Evolutionary conservation across 2,797 vertebrate species (phyloP).

Genomic region (Melanotaenia parkinsoni): DNA sequence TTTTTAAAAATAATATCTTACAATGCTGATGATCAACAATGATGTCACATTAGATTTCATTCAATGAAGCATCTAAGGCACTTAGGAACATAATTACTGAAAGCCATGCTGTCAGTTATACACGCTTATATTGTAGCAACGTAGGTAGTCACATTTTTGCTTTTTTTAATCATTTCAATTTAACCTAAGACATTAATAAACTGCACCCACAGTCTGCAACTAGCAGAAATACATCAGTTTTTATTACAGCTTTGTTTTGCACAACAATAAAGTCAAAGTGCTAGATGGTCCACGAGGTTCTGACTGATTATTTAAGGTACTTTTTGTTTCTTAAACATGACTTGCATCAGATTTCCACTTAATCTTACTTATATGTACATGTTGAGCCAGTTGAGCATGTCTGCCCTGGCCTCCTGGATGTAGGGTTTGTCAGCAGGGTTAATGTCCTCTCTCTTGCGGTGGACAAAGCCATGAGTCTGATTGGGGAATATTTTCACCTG

Average conservation of each 20-base stretch:
- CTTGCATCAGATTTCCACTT: not conserved
- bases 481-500: slow-evolving; percentile 91
- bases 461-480: slow-evolving; percentile 94
- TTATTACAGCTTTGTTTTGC: not conserved
- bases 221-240: not conserved
- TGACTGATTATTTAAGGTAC: not conserved
- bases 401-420: slow-evolving; percentile 88
- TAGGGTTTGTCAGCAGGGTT: slow-evolving; percentile 84
- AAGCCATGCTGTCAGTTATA: not conserved
- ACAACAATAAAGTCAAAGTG: not conserved
- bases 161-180: too few species aligned
- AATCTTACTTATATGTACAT: slow-evolving; percentile 83
- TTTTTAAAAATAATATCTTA: not conserved
- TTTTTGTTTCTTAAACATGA: not conserved
- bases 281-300: not conserved
- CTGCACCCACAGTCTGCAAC: not conserved
- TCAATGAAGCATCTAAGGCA: not conserved
- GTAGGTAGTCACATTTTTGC: not conserved
- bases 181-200: not conserved
- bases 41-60: not conserved
- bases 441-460: slow-evolving; percentile 90
- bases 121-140: not conserved
- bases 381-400: slow-evolving; percentile 90
- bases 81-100: too few species aligned
- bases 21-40: not conserved